These are phyloP conservation scores for Danionella dracula DNA, from an alignment of 2,797 vertebrate species.

Conservation along the genomic window DNA sequence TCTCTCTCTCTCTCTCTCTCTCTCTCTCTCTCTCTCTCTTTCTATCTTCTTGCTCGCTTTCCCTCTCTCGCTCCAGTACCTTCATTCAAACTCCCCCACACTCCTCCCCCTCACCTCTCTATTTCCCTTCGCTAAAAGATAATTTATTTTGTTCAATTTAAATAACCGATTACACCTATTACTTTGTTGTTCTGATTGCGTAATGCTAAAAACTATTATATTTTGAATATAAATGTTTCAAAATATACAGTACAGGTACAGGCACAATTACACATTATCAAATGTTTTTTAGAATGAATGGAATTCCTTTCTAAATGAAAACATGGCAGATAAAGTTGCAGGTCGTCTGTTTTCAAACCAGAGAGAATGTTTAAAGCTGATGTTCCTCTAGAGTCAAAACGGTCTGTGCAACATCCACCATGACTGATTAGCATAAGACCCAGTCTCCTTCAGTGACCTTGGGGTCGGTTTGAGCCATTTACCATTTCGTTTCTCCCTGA, in stretches of 20 bases:
- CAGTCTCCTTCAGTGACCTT: neutral
- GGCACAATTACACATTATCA: too few species aligned
- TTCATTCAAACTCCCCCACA: conserved; percentile 1
- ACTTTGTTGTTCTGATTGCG: neutral
- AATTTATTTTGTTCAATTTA: neutral
- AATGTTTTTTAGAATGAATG: too few species aligned
- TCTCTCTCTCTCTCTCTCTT: neutral
- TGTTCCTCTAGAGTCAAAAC: neutral
- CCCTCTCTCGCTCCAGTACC: neutral
- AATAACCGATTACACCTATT: neutral
- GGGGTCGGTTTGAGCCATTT: neutral
- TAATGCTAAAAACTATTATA: too few species aligned
- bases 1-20: neutral
- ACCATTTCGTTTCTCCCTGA: neutral
- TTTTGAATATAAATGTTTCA: too few species aligned
- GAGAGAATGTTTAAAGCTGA: neutral
- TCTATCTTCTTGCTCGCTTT: neutral
- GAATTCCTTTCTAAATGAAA: too few species aligned
- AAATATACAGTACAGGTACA: too few species aligned
- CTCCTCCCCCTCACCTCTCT: neutral
- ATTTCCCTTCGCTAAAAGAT: neutral
- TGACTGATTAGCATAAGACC: conserved; percentile 3
- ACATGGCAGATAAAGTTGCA: too few species aligned
- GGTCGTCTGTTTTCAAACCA: too few species aligned
- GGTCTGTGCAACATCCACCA: neutral